Base-by-base conservation (phyloP, 1,140 invertebrate genomes). In the Drosophila ogumai region DNA sequence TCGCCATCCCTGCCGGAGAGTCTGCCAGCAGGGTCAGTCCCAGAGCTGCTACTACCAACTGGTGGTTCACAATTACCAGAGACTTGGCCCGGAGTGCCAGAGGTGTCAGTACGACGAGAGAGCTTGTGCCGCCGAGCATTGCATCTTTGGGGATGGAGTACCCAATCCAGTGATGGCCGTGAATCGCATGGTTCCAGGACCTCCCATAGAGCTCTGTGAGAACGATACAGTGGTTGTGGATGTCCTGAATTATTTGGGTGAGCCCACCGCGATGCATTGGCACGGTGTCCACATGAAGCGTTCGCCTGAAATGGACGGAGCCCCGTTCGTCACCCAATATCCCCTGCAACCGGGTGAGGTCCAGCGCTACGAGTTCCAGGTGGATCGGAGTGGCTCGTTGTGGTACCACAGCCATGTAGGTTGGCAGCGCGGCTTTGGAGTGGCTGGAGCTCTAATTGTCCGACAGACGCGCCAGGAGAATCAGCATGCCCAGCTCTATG, bases 151-250 rank as follows among this genome's bases (percentile, higher is more conserved):
- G 2, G 96, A 97, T 87, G 96, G 96, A 9, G 93, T 95, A 15
- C 92, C 94, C n/a, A 93, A 95, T 12, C 95, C 95, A 1, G 94
- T 98, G 4, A 93, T 97, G 17, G 95, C 96, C 0, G 96, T 96
- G 3, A 98, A 98, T 93, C 94, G 96, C 55, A 95, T 95, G 91
- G 91, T 98, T 15, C 97, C 97, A 4, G 97, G 97, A 1, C 97
- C 97, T 1, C 92, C 94, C 6, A 96, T 98, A 47, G 95, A 98
- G 93, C 96, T 98, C 4, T 98, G 97, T 76, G 94, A 97, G 90
- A 96, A 97, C 81, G 97, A 98, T 84, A 96, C 96, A 6, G 93
- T 98, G 6, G 95, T 98, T 0, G 95, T 98, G 1, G 96, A 98
- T 92, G 95, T 98, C 1, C 94, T 96, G 0, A 98, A 98, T 87